Conservation (phyloP, 2,797 vertebrate species). For the Nasua narica region DNA sequence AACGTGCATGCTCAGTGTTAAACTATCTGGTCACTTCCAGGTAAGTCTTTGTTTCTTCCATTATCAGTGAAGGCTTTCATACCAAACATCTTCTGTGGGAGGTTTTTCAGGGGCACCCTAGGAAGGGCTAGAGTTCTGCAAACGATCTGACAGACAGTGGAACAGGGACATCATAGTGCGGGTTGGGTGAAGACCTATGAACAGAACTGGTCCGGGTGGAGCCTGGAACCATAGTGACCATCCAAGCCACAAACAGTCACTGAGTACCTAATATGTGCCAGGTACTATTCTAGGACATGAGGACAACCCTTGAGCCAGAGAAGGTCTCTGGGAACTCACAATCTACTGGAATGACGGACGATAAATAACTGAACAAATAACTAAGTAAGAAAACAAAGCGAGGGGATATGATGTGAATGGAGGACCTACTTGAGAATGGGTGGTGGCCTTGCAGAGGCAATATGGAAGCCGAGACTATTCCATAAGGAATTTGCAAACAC, state of each 20-base stretch:
- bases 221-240: neutral
- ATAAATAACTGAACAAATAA: neutral
- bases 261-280: neutral
- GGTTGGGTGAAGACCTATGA: neutral
- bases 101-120: neutral
- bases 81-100: neutral
- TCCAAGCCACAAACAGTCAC: neutral
- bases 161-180: neutral
- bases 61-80: neutral
- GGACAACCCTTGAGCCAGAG: neutral
- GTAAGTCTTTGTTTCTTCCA: neutral
- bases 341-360: neutral
- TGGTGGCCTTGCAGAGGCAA: neutral
- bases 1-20: neutral
- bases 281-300: neutral
- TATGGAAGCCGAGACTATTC: neutral
- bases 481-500: neutral
- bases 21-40: neutral
- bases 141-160: neutral
- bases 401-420: neutral
- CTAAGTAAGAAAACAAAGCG: neutral
- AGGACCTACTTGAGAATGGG: neutral
- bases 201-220: neutral
- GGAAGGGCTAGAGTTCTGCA: neutral
- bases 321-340: neutral